A percentile compares a stretch with the other conserved stretches of the same genome.
Conservation (phyloP, 2,113 vertebrate species). For the Chaetura pelagica region DNA sequence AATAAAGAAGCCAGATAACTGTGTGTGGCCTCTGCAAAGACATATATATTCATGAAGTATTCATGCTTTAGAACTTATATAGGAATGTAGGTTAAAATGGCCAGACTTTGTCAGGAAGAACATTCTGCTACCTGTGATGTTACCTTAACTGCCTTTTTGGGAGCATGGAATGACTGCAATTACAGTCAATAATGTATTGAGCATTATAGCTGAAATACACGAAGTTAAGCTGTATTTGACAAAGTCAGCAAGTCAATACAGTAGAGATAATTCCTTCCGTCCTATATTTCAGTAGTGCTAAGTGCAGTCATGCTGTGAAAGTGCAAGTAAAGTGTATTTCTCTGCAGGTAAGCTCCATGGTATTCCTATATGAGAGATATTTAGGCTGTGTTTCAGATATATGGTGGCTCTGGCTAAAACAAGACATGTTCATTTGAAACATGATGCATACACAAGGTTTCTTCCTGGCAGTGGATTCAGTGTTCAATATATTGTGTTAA, state of each 20-base stretch:
- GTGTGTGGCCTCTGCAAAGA: not conserved
- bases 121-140: not conserved
- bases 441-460: not conserved
- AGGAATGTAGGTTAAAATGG: not conserved
- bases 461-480: not conserved
- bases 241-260: constrained; percentile 23
- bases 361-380: constrained; percentile 12
- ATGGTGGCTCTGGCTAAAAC: not conserved
- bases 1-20: not conserved
- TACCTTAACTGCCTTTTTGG: constrained; percentile 8
- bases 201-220: not conserved
- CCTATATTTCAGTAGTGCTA: constrained; percentile 62
- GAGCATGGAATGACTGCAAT: not conserved
- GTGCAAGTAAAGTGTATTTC: constrained; percentile 63
- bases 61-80: not conserved
- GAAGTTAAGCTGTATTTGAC: constrained; percentile 24
- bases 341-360: constrained; percentile 65
- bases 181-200: not conserved
- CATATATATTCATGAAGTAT: not conserved
- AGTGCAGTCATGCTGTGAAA: constrained; percentile 64
- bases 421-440: not conserved
- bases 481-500: not conserved
- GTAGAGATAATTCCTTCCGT: constrained; percentile 38
- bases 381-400: not conserved
- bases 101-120: not conserved